phyloP scores from a whole-genome alignment of 2,797 vertebrate species.

The Vipera ursinii region DNA sequence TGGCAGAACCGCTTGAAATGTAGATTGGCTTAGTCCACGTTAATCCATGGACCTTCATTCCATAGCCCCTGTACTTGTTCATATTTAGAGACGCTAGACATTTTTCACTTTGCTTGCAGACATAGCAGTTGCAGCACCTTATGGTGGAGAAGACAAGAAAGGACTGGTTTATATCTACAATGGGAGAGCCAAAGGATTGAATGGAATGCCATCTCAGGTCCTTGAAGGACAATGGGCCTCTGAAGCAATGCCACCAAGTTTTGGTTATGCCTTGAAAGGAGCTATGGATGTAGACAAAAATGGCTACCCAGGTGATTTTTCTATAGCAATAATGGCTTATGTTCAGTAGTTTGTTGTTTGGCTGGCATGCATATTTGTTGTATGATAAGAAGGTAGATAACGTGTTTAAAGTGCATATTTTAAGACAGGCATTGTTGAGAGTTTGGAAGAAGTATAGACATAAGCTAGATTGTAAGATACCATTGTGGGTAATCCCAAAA shows the following conservation, averaged over 20 bases:
- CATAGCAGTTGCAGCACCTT: constrained; percentile 89
- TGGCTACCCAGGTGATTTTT: constrained; percentile 88
- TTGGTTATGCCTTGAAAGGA: constrained; percentile 92
- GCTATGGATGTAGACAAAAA: constrained; percentile 91
- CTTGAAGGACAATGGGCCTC: constrained; percentile 89
- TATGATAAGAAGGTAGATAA: too few species aligned
- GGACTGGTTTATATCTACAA: constrained; percentile 94
- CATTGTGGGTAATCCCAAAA: too few species aligned
- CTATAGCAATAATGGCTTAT: background rate
- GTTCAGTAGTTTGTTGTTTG: background rate
- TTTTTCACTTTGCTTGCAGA: constrained; percentile 69
- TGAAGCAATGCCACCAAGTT: constrained; percentile 89
- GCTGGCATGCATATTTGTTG: too few species aligned
- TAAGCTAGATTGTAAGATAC: too few species aligned
- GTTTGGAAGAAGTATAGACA: too few species aligned
- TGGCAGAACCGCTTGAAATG: background rate
- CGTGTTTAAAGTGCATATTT: too few species aligned
- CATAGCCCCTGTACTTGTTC: background rate
- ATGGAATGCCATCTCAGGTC: constrained; percentile 79
- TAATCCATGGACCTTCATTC: too few species aligned
- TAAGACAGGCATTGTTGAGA: too few species aligned
- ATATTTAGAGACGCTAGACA: background rate
- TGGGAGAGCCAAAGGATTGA: constrained; percentile 78
- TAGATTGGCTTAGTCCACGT: background rate
- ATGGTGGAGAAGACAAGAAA: constrained; percentile 81